Percentiles rank a stretch among this genome's conserved stretches.
Evolutionary conservation across 2,113 vertebrate species (phyloP).

Genomic region (Gorilla gorilla): DNA sequence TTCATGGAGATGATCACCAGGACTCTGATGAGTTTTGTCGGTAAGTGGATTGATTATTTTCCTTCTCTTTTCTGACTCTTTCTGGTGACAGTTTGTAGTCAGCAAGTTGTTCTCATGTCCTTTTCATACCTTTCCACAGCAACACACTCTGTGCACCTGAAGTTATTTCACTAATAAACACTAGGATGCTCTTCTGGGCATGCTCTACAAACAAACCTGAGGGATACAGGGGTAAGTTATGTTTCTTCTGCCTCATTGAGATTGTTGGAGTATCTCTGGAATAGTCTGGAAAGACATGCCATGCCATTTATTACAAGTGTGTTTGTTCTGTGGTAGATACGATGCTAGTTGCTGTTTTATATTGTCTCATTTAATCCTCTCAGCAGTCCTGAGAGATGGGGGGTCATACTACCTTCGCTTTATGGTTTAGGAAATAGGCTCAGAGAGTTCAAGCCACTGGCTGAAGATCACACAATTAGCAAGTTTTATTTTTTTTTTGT

Average conservation of each 20-base stretch:
- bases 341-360: neutral
- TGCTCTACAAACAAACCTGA: constrained; percentile 98
- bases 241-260: neutral
- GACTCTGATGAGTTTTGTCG: constrained; percentile 98
- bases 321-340: neutral
- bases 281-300: neutral
- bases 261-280: neutral
- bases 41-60: constrained; percentile 78
- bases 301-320: neutral
- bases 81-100: neutral
- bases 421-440: neutral
- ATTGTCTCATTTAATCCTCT: neutral
- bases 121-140: constrained; percentile 75
- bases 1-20: constrained; percentile 98
- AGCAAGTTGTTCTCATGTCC: constrained; percentile 20
- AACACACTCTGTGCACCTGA: constrained; percentile 96
- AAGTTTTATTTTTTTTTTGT: neutral
- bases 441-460: neutral
- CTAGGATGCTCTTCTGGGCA: constrained; percentile 98
- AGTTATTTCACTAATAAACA: constrained; percentile 95
- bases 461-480: neutral
- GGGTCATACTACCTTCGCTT: neutral
- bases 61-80: neutral
- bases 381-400: neutral
- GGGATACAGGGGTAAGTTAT: constrained; percentile 94